These are phyloP conservation scores for Eupithecia abbreviata DNA, from an alignment of 2,888 invertebrate genomes.

Conservation along the genomic window DNA sequence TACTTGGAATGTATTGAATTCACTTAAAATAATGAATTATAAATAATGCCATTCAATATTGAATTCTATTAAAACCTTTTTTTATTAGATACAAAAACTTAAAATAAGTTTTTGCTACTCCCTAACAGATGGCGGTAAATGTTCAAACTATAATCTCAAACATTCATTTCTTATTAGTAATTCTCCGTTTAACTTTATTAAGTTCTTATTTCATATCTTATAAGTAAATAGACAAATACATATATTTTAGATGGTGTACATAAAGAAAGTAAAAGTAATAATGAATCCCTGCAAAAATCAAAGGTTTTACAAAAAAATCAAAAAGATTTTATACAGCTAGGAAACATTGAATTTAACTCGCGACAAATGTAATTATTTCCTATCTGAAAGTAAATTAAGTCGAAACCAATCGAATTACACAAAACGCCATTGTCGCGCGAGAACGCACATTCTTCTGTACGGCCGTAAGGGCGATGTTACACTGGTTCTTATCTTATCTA, in stretches of 20 bases:
- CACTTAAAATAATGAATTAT: background rate
- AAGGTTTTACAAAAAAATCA: no score
- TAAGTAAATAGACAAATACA: background rate
- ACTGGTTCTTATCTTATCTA: background rate
- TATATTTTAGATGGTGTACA: background rate
- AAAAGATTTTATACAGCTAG: background rate
- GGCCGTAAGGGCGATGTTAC: slow-evolving; percentile 19
- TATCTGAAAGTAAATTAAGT: slow-evolving; percentile 63
- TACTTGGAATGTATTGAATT: background rate
- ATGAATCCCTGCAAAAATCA: background rate
- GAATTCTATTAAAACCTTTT: background rate
- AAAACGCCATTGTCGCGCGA: slow-evolving; percentile 65
- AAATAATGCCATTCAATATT: background rate
- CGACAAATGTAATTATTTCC: slow-evolving; percentile 39
- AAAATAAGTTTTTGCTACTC: slow-evolving; percentile 52
- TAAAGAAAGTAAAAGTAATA: background rate
- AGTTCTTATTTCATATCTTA: background rate
- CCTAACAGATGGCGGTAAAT: slow-evolving; percentile 57
- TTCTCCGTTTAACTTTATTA: background rate
- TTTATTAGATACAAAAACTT: background rate
- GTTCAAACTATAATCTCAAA: background rate
- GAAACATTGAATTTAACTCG: slow-evolving; percentile 3
- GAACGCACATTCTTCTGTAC: slow-evolving; percentile 72
- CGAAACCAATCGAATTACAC: slow-evolving; percentile 75
- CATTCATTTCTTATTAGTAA: background rate